Conservation (phyloP, 1,140 invertebrate species). For the Pachyrhynchus sulphureomaculatus region DNA sequence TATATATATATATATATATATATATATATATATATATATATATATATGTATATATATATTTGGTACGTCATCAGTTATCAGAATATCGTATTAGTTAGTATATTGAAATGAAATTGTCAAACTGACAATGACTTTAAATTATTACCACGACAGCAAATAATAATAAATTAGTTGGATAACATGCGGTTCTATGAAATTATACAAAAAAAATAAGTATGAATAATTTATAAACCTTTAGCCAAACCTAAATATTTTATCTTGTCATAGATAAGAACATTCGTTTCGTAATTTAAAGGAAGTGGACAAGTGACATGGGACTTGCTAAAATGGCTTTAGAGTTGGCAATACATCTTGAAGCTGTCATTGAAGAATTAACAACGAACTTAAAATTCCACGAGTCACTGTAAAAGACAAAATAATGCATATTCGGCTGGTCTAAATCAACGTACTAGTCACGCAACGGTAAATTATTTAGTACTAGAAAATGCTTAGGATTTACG, state of each 20-base stretch:
- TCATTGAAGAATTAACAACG: constrained; percentile 27
- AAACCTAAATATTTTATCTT: constrained; percentile 18
- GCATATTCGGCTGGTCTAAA: constrained; percentile 16
- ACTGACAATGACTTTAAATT: no score
- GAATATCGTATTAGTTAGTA: no score
- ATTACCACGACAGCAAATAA: no score
- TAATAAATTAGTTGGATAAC: no score
- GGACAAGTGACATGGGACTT: constrained; percentile 27
- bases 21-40: no score
- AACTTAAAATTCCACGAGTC: constrained; percentile 24
- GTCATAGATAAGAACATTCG: constrained; percentile 15
- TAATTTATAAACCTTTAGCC: constrained; percentile 20
- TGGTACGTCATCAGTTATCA: no score
- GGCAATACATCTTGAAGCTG: constrained; percentile 22
- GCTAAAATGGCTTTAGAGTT: constrained; percentile 19
- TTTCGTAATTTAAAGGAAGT: constrained; percentile 10
- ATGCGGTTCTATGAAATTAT: no score
- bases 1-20: no score
- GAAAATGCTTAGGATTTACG: constrained; percentile 1
- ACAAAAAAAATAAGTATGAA: constrained; percentile 14
- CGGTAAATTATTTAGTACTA: constrained; percentile 22
- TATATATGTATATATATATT: no score
- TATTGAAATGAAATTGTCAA: no score
- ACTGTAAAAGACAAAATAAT: constrained; percentile 23
- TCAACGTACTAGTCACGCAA: constrained; percentile 22